Evolutionary conservation across 1,140 invertebrate species (phyloP), one percentile per base, ranked within the genome.

Genomic region (Microplitis mediator): DNA sequence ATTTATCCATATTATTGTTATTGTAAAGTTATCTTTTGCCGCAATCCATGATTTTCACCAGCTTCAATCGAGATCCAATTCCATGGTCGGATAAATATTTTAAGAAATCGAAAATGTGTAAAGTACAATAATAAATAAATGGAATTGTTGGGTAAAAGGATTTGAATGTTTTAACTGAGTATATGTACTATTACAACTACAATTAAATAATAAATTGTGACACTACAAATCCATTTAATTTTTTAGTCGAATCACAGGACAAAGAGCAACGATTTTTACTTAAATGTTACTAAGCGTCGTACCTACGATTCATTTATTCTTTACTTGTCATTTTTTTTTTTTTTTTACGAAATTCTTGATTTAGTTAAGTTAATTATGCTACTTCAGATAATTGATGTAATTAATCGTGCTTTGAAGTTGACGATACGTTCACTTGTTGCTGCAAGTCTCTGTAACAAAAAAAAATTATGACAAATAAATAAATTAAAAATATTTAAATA

Each of bases 381-480:
- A 34, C 9, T 39, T 71, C 94, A 95, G 84, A 95, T 95, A 85
- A 95, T 92, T 71, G 93, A 93, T 81, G 93, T 95, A 85, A 95
- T 93, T 75, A 95, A 89, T 90, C 93, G 91, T 80, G 94, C 94
- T 88, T 95, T 95, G 91, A 95, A 95, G 91, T 95, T 95, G 79
- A 95, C 94, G 88, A 95, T 93, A 85, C 93, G 91, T 86, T 95
- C 94, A 84, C 93, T 95, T 77, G 93, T 95, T 82, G 94, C 93
- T 56, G 94, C 94, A 80, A 95, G 89, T 80, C 94, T 92, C 90
- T 93, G 87, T 5, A 89, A 89, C 80, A 66, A 75, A 75, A 80
- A 81, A 77, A 39, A 66, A 50, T n/a, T n/a, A n/a, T n/a, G n/a
- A 5, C 1, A 60, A 60, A 14, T 23, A 31, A 34, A 61, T 61